Conservation (phyloP, 2,113 vertebrate species). For the Nesogale talazaci region DNA sequence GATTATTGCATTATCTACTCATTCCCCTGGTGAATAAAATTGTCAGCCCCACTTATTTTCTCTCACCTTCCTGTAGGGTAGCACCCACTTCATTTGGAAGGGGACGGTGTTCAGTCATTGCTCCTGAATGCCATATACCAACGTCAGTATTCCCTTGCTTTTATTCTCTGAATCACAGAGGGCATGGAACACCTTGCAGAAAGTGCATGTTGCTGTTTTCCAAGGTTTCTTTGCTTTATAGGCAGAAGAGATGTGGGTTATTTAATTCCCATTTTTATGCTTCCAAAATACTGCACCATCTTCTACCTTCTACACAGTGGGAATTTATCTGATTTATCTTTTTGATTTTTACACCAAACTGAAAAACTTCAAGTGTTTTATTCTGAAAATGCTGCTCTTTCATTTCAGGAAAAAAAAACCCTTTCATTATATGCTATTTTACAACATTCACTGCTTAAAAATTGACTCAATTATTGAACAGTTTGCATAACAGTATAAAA, state of each 20-base stretch:
- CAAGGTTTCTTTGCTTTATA: neutral
- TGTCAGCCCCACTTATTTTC: neutral
- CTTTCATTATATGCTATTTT: conserved; percentile 51
- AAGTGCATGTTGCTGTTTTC: conserved; percentile 37
- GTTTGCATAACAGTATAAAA: conserved; percentile 34
- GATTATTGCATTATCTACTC: neutral
- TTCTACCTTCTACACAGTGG: conserved; percentile 47
- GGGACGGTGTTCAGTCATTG: neutral
- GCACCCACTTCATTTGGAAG: neutral
- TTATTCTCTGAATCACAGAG: conserved; percentile 48
- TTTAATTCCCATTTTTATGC: conserved; percentile 60
- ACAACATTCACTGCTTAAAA: conserved; percentile 14
- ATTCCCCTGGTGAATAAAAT: conserved; percentile 27
- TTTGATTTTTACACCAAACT: conserved; percentile 30
- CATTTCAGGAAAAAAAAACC: conserved; percentile 36
- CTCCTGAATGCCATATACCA: neutral
- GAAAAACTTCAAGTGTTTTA: conserved; percentile 57
- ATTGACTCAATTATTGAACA: neutral
- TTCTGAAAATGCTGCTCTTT: conserved; percentile 37
- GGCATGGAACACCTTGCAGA: neutral
- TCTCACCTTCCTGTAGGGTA: neutral
- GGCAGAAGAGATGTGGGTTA: conserved; percentile 46
- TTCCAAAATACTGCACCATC: conserved; percentile 24
- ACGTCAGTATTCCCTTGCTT: conserved; percentile 30
- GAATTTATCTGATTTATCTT: conserved; percentile 59